phyloP scores from a whole-genome alignment of 2,888 invertebrate genomes.

The Coenonympha glycerion region DNA sequence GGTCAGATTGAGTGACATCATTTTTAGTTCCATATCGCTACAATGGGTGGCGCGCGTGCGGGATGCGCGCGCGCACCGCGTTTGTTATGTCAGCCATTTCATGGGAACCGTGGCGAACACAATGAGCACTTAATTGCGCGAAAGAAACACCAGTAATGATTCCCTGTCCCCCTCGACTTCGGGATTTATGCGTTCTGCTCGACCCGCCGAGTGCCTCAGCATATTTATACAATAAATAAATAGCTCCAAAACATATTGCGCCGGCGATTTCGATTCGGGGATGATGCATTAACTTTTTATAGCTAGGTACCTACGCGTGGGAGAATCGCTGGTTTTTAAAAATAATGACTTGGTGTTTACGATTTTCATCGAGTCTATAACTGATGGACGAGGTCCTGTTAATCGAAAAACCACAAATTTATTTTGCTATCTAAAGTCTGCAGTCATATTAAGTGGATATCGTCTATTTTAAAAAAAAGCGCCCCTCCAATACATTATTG shows the following conservation, averaged over 20 bases:
- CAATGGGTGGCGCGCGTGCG: conserved; percentile 53
- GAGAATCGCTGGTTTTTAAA: conserved; percentile 35
- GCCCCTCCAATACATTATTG: too few species aligned
- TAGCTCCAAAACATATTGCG: conserved; percentile 66
- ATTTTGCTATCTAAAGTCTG: neutral
- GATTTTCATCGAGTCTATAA: neutral
- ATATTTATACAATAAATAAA: conserved; percentile 64
- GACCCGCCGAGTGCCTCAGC: conserved; percentile 58
- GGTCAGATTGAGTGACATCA: conserved; percentile 50
- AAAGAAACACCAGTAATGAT: conserved; percentile 66
- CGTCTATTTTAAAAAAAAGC: neutral
- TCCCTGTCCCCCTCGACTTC: conserved; percentile 46
- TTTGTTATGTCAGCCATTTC: conserved; percentile 54
- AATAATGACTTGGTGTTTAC: conserved; percentile 17
- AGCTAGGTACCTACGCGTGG: too few species aligned
- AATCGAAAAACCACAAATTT: neutral
- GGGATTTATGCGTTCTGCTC: conserved; percentile 60
- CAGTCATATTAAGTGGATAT: too few species aligned
- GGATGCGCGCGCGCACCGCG: conserved; percentile 49
- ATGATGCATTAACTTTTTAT: conserved; percentile 54
- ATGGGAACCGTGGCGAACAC: conserved; percentile 67
- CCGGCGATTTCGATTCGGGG: conserved; percentile 40
- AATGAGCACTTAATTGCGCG: conserved; percentile 71
- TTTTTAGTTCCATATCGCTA: conserved; percentile 46
- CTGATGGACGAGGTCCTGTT: too few species aligned